Evolutionary conservation across 2,797 vertebrate genomes (phyloP).

Genomic region (Bradypodion ventrale): DNA sequence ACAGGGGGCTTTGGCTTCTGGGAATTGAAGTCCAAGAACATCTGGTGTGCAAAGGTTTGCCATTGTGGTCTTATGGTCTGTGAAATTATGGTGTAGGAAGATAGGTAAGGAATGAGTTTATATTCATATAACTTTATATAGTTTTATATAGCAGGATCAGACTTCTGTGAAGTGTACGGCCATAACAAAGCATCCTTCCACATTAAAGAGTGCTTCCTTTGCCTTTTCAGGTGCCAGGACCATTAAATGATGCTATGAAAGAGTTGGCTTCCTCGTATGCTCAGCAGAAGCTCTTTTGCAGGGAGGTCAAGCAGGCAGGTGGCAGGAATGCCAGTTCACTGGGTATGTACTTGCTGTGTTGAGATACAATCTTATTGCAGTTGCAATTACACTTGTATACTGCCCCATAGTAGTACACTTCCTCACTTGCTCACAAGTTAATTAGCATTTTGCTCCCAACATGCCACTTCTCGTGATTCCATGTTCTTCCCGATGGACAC

Average conservation of each 20-base stretch:
- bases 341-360: neutral
- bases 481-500: too few species aligned
- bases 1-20: too few species aligned
- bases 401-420: too few species aligned
- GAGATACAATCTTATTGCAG: neutral
- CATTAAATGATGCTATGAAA: neutral
- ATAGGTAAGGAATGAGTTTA: neutral
- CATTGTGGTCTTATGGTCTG: neutral
- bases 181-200: neutral
- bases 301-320: neutral
- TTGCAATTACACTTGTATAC: too few species aligned
- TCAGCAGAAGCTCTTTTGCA: neutral
- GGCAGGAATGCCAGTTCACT: neutral
- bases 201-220: neutral
- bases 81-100: neutral
- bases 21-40: too few species aligned
- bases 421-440: too few species aligned
- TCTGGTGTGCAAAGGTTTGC: too few species aligned
- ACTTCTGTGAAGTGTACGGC: neutral
- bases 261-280: neutral
- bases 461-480: too few species aligned
- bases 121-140: too few species aligned
- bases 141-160: too few species aligned
- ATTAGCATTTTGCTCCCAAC: too few species aligned
- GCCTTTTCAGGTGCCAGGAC: neutral